Evolutionary conservation across 2,888 invertebrate species (phyloP), one percentile per base, ranked within the genome.

Genomic region (Trichacis sp.): DNA sequence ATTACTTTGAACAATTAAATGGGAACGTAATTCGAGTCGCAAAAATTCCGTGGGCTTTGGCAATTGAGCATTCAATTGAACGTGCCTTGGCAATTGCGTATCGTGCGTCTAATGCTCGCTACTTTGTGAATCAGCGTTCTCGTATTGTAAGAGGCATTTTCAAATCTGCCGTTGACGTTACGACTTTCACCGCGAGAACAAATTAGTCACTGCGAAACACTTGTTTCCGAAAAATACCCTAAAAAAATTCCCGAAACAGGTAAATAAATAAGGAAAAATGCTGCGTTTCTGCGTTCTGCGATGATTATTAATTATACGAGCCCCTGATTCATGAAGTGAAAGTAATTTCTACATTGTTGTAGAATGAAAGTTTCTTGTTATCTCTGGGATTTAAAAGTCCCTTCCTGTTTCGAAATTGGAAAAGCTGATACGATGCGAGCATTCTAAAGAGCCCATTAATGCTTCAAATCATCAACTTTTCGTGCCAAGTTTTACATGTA

Each of bases 41-140:
- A 8, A 3, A 24, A 24, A 24, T 24, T 24, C 8, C 24, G 24
- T 24, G 24, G 24, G 24, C 24, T 24, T 24, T 9, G 18, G 18
- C 17, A 42, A 42, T 42, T 42, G 42, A 14, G 11, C 18, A 17
- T 42, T 42, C 5, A 42, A 42, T 42, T 42, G 42, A 42, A 18
- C 42, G 42, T 17, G 42, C 12, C 18, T 42, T 42, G 4, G 36
- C 36, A 12, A 12, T 36, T 36, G 36, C 36, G 24, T 24, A 24
- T 8, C 24, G 24, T 3, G 24, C 24, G 8, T 3, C 3, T 3
- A 36, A n/a, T n/a, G n/a, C n/a, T n/a, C 11, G n/a, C 36, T 11
- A 12, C 36, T 12, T 36, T 36, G n/a, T 11, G 36, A 36, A 36
- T 36, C 3, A 11, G 12, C 12, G 12, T 36, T 36, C 36, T 3